Base-by-base conservation (phyloP, 2,113 vertebrate genomes). In the Crypturellus undulatus region DNA sequence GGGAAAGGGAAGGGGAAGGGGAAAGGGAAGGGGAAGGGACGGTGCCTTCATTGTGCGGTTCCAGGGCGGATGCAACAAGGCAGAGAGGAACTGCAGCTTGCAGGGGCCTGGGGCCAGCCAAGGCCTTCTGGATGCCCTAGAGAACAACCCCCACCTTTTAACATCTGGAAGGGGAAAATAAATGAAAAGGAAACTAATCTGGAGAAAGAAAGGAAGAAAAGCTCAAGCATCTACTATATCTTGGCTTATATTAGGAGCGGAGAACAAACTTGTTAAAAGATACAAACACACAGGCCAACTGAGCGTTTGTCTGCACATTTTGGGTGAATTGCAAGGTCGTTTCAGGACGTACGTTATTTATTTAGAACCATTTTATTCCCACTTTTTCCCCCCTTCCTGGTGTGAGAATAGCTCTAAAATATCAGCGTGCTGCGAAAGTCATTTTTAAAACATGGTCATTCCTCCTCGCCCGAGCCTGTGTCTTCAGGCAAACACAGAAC, bases 61-160 rank as follows among this genome's bases (percentile, higher is more conserved):
- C 5, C 0, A 8, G 36, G 36, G 26, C 12, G 5, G 2, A 0
- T 1, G 2, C 4, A 2, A 40, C 52, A 21, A 45, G 30, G 26
- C 22, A 79, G 32, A 51, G 47, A 40, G 7, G 45, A 9, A 2
- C 32, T 1, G 2, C 49, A 25, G 2, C 5, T 5, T 4, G 36
- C 86, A 25, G 26, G 0, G 32, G 24, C n/a, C 26, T 0, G 5
- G 28, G 25, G 24, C 12, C 11, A 36, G 32, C 40, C 12, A 26
- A 36, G 26, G 13, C n/a, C n/a, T n/a, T n/a, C n/a, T n/a, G n/a
- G n/a, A n/a, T 20, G 18, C 14, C 26, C 59, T 14, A 17, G 36
- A 49, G 63, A 79, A 10, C 58, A 64, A 71, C 80, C 36, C 47
- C 52, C 71, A 8, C 19, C 18, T 75, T 75, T 70, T 21, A 63